Evolutionary conservation across 2,113 vertebrate species (phyloP), one percentile per base, ranked within the genome.

Genomic region (Eolophus roseicapilla): DNA sequence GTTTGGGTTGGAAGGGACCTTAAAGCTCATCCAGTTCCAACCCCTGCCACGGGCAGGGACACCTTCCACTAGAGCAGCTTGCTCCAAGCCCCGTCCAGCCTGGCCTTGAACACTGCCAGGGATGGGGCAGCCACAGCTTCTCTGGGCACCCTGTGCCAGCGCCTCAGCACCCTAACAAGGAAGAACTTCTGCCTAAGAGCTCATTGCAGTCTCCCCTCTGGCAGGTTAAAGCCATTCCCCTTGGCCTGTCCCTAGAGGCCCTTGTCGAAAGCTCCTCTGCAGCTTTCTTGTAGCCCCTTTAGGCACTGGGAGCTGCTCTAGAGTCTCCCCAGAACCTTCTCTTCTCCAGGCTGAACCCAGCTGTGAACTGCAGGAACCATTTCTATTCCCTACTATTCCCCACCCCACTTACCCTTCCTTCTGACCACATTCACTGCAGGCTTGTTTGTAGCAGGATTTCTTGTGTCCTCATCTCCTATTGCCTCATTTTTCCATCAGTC

Each of bases 291-390:
- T 7, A 35, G 13, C 57, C 21, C 4, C 9, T 59, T 35, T 35
- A 35, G 33, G 57, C 33, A 24, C 57, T 24, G 33, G 20, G 13
- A 23, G 33, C 57, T 35, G 57, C 33, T 35, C 21, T 10, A 7
- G n/a, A 13, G 6, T 59, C 57, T 20, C 33, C 57, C 33, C 57
- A 24, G 57, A 24, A 15, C 33, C 20, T 35, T 35, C 4, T 59
- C 57, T 35, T 35, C 33, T 35, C 33, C 20, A 35, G 33, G 33
- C 33, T 24, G 13, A 35, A 59, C 49, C 31, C 35, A 3, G 2
- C 2, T 35, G 55, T 31, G 74, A 84, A 79, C 24, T 0, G 0
- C 74, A 64, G 37, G 44, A 85, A 67, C 10, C 31, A 16, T 8
- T 80, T 41, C 68, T 31, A 44, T 35, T 39, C 75, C 70, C 27